Percentiles rank a stretch among this genome's conserved stretches.
Conservation (phyloP, 2,113 vertebrate genomes). For the Eptesicus fuscus region DNA sequence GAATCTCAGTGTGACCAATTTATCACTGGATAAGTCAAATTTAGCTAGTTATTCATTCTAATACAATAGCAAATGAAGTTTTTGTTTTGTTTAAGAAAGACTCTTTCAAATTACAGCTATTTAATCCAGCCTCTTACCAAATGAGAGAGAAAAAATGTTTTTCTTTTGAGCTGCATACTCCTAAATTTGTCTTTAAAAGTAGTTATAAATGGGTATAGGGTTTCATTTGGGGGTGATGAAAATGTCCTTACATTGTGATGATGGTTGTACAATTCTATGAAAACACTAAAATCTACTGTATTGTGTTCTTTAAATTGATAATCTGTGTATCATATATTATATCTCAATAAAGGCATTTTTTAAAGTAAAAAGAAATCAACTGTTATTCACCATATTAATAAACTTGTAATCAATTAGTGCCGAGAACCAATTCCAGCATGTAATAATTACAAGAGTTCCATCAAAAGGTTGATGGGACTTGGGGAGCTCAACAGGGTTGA, state of each 20-base stretch:
- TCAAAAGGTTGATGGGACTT: too few relatives aligned
- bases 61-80: not conserved
- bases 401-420: not conserved
- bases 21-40: not conserved
- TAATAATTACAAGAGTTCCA: too few relatives aligned
- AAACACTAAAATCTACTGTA: not conserved
- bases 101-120: not conserved
- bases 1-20: not conserved
- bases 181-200: not conserved
- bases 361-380: not conserved
- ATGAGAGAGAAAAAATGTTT: not conserved
- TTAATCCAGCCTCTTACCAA: not conserved
- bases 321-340: not conserved
- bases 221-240: not conserved
- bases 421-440: too few relatives aligned
- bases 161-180: not conserved
- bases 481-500: too few relatives aligned
- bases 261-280: not conserved
- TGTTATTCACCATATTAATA: not conserved
- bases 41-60: not conserved
- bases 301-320: not conserved
- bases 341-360: not conserved
- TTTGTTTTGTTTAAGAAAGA: not conserved
- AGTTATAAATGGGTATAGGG: not conserved
- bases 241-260: not conserved